phyloP scores from a whole-genome alignment of 2,888 invertebrate genomes.

The Hirtodrosophila trivittata region DNA sequence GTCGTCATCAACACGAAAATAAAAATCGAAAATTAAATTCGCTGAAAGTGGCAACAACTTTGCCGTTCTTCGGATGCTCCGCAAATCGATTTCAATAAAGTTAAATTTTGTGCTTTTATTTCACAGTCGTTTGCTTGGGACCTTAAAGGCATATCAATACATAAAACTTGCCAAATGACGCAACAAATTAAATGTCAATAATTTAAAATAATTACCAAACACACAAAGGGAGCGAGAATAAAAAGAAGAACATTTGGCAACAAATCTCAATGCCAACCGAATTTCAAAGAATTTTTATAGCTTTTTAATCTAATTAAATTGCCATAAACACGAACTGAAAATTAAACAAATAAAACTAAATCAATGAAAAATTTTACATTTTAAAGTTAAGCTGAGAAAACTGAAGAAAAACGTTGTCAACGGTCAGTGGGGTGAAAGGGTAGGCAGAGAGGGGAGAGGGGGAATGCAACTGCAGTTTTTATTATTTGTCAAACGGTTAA shows the following conservation, averaged over 20 bases:
- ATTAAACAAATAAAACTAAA: conserved; percentile 40
- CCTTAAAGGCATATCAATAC: conserved; percentile 35
- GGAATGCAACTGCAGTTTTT: conserved; percentile 21
- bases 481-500: conserved; percentile 52
- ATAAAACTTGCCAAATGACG: conserved; percentile 51
- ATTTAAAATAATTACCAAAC: conserved; percentile 65
- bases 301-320: conserved; percentile 73
- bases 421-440: conserved; percentile 15
- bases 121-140: conserved; percentile 8
- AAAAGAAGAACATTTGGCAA: conserved; percentile 20
- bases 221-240: conserved; percentile 17
- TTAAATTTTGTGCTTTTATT: conserved; percentile 61
- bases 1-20: conserved; percentile 71
- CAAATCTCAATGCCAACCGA: conserved; percentile 51
- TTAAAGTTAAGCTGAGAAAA: neutral
- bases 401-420: conserved; percentile 24
- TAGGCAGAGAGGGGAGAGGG: neutral
- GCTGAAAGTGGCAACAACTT: conserved; percentile 64
- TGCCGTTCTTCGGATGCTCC: conserved; percentile 13
- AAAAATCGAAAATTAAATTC: conserved; percentile 75
- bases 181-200: conserved; percentile 70
- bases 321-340: conserved; percentile 46
- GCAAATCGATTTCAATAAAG: conserved; percentile 73
- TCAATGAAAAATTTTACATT: conserved; percentile 41
- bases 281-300: conserved; percentile 58